Percentiles rank a stretch among this genome's conserved stretches.
These are phyloP conservation scores for Malacoctenus gilli DNA, from an alignment of 2,797 vertebrate species.

Conservation along the genomic window DNA sequence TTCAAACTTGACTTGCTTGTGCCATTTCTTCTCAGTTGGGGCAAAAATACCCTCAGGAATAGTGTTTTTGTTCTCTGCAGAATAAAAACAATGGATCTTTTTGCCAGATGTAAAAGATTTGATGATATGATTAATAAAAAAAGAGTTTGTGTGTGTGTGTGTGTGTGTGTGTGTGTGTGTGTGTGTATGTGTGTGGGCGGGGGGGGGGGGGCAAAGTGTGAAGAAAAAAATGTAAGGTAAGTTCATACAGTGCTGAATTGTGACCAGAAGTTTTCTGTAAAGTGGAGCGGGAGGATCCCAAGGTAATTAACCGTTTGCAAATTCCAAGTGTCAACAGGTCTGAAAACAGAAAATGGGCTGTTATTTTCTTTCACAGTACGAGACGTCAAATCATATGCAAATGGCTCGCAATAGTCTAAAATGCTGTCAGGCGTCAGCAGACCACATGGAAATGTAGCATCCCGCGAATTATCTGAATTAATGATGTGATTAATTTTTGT, in stretches of 20 bases:
- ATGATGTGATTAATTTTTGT: slow-evolving; percentile 7
- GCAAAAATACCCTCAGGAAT: slow-evolving; percentile 65
- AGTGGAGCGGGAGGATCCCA: slow-evolving; percentile 63
- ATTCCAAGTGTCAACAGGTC: slow-evolving; percentile 60
- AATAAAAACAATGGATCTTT: slow-evolving; percentile 8
- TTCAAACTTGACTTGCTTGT: slow-evolving; percentile 55
- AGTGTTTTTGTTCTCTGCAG: slow-evolving; percentile 52
- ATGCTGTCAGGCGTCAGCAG: neutral
- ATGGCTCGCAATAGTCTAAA: too few species aligned
- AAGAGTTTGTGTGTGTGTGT: too few species aligned
- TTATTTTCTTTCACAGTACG: too few species aligned
- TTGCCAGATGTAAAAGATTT: too few species aligned
- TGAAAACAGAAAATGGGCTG: slow-evolving; percentile 42
- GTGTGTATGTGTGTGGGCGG: too few species aligned
- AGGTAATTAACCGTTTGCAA: slow-evolving; percentile 60
- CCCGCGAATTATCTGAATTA: neutral
- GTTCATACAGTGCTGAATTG: slow-evolving; percentile 42
- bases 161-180: too few species aligned
- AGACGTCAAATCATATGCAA: too few species aligned
- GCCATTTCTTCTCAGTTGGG: slow-evolving; percentile 40
- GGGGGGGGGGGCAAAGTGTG: too few species aligned
- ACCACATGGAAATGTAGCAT: neutral
- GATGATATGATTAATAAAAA: too few species aligned
- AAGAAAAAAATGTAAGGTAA: too few species aligned
- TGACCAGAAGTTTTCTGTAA: slow-evolving; percentile 67